Conservation (phyloP, 2,797 vertebrate genomes). For the Trachurus trachurus region DNA sequence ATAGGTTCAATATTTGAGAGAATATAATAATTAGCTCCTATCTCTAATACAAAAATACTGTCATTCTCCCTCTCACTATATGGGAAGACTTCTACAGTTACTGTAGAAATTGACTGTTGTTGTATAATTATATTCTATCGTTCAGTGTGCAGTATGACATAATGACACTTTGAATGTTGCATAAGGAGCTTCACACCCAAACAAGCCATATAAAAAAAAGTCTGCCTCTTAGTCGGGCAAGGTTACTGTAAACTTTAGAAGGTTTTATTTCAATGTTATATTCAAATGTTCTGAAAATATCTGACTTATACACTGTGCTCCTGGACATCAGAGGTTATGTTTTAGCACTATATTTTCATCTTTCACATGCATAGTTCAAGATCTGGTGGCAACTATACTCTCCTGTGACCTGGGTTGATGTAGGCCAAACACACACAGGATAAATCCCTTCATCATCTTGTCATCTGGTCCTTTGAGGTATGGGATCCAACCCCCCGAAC, state of each 20-base stretch:
- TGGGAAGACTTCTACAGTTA: neutral
- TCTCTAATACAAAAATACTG: neutral
- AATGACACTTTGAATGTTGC: neutral
- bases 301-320: neutral
- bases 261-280: neutral
- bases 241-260: neutral
- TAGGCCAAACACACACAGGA: conserved; percentile 55
- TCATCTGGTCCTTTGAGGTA: conserved; percentile 59
- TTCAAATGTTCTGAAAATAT: neutral
- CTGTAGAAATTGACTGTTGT: neutral
- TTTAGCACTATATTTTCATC: conserved; percentile 22
- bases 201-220: too few relatives aligned
- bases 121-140: too few relatives aligned
- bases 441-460: conserved; percentile 72
- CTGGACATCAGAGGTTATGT: neutral
- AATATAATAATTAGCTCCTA: neutral
- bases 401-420: conserved; percentile 55
- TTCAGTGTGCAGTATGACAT: neutral
- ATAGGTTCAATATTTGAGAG: neutral
- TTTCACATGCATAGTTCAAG: conserved; percentile 26
- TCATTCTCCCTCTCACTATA: neutral
- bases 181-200: too few relatives aligned
- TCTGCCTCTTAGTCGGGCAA: neutral
- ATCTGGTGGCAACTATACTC: conserved; percentile 15
- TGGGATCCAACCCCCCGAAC: conserved; percentile 5